Conservation (phyloP, 2,797 vertebrate species). For the Manis pentadactyla region DNA sequence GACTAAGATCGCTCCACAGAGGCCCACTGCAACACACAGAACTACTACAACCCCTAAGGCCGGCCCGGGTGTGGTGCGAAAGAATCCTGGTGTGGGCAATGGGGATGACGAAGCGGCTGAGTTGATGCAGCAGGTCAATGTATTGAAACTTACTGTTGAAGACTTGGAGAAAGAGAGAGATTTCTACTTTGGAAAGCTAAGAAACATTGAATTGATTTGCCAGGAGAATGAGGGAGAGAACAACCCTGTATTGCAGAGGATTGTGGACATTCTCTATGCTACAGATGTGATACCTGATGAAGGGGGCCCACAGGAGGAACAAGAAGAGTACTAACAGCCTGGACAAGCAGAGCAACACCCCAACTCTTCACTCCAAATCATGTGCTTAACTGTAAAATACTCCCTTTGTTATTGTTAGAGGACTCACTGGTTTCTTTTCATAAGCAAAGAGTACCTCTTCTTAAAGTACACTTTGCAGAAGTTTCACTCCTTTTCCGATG, state of each 20-base stretch:
- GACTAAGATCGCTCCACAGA: conserved; percentile 87
- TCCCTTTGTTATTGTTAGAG: conserved; percentile 89
- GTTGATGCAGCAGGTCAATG: conserved; percentile 91
- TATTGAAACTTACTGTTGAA: conserved; percentile 95
- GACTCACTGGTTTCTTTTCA: conserved; percentile 90
- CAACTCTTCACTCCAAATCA: conserved; percentile 90
- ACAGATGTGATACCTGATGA: conserved; percentile 98
- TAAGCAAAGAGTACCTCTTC: conserved; percentile 91
- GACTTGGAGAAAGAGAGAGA: conserved; percentile 98
- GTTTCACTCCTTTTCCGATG: conserved; percentile 87
- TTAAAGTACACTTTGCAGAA: conserved; percentile 92
- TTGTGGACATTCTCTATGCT: conserved; percentile 98
- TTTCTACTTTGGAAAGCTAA: conserved; percentile 99
- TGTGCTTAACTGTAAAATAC: conserved; percentile 92
- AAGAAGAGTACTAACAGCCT: conserved; percentile 96
- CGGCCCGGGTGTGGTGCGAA: conserved; percentile 87
- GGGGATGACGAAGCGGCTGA: conserved; percentile 94
- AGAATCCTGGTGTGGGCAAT: conserved; percentile 88
- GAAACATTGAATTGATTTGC: conserved; percentile 98
- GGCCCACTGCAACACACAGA: conserved; percentile 91
- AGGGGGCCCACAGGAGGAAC: conserved; percentile 93
- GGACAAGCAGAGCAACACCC: conserved; percentile 87
- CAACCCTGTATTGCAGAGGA: conserved; percentile 96
- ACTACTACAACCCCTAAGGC: conserved; percentile 91
- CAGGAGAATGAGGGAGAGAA: conserved; percentile 98